Conservation (phyloP, 2,113 vertebrate species). For the Nesospiza acunhae region DNA sequence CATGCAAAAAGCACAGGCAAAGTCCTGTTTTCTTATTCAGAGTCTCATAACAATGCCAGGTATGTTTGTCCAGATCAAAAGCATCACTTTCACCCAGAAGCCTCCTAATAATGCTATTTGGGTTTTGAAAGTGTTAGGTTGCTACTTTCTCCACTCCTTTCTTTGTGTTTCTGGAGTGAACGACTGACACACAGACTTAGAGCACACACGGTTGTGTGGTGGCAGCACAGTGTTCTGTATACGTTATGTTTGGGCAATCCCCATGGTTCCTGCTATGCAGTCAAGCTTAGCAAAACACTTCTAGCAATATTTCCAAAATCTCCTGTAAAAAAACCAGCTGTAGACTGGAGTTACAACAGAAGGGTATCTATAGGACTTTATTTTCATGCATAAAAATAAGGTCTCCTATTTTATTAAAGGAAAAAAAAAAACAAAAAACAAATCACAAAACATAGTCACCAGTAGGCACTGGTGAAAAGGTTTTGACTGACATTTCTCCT, state of each 20-base stretch:
- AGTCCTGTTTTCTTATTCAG: neutral
- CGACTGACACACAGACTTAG: neutral
- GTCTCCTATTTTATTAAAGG: neutral
- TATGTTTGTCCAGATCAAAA: neutral
- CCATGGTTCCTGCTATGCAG: neutral
- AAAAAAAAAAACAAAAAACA: neutral
- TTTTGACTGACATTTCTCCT: neutral
- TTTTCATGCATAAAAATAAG: neutral
- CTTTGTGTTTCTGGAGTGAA: neutral
- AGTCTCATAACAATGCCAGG: neutral
- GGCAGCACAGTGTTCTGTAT: neutral
- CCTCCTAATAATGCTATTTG: neutral
- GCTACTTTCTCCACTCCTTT: neutral
- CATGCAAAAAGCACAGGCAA: neutral
- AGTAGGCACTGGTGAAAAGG: neutral
- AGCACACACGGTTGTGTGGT: neutral
- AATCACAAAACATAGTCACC: neutral
- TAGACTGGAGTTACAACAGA: neutral
- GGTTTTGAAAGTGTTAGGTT: neutral
- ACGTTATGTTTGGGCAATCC: neutral
- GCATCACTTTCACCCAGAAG: neutral
- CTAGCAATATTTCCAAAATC: neutral
- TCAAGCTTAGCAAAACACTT: neutral
- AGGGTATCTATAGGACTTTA: neutral
- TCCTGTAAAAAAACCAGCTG: neutral